A percentile compares a stretch with the other conserved stretches of the same genome.
These are phyloP conservation scores for Drosophila gunungcola DNA, from an alignment of 1,140 invertebrate species.

Conservation along the genomic window DNA sequence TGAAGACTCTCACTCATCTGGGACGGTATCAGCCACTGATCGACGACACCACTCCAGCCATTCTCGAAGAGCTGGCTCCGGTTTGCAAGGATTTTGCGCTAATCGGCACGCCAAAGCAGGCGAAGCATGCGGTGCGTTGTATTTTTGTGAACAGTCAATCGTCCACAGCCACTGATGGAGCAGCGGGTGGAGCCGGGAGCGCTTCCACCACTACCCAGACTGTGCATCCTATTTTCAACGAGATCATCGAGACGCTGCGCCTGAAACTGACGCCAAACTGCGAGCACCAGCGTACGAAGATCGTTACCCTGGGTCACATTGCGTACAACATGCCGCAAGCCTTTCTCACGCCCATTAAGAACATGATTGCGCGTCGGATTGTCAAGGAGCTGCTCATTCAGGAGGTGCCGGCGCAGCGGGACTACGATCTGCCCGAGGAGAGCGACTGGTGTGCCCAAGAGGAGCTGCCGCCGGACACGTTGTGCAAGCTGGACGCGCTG, in stretches of 20 bases:
- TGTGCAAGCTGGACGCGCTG: constrained; percentile 96
- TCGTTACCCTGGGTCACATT: constrained; percentile 97
- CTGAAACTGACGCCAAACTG: constrained; percentile 91
- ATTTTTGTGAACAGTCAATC: constrained; percentile 90
- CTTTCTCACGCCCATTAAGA: constrained; percentile 95
- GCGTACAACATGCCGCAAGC: constrained; percentile 95
- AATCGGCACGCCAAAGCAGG: constrained; percentile 96
- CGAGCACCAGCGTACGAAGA: constrained; percentile 95
- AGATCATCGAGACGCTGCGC: constrained; percentile 93
- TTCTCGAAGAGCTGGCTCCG: constrained; percentile 90
- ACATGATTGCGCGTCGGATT: constrained; percentile 97
- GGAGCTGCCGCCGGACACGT: constrained; percentile 94
- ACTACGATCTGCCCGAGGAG: constrained; percentile 83
- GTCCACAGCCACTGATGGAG: constrained; percentile 48
- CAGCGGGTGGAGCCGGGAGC: constrained; percentile 23
- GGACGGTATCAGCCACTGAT: constrained; percentile 93
- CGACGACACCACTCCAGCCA: constrained; percentile 84
- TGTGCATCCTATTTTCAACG: constrained; percentile 92
- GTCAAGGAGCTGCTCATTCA: constrained; percentile 97
- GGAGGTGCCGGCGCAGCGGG: constrained; percentile 87
- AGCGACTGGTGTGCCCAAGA: constrained; percentile 95
- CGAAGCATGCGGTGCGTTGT: constrained; percentile 97
- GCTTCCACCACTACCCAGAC: constrained; percentile 81
- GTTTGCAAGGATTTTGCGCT: constrained; percentile 95
- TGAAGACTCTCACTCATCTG: constrained; percentile 94